Evolutionary conservation across 1,140 invertebrate genomes (phyloP).

Genomic region (Leptopilina boulardi): DNA sequence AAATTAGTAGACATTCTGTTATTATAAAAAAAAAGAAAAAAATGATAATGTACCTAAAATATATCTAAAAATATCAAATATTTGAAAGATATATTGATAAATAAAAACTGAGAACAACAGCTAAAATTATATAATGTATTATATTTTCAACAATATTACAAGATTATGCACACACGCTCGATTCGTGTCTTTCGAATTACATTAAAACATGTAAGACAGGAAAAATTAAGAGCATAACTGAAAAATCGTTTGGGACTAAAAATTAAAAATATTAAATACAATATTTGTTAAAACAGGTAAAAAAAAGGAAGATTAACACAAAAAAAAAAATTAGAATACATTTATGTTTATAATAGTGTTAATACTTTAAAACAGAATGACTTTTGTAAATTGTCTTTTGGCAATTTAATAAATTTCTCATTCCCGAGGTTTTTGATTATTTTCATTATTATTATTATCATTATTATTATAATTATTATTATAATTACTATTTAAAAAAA

Average conservation of each 20-base stretch:
- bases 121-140: constrained; percentile 38
- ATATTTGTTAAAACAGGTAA: constrained; percentile 23
- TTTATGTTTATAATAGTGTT: constrained; percentile 27
- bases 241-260: constrained; percentile 5
- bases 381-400: neutral
- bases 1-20: no score
- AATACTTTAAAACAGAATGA: constrained; percentile 35
- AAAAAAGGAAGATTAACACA: neutral
- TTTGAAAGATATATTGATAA: neutral
- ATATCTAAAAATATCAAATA: no score
- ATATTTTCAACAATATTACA: constrained; percentile 55
- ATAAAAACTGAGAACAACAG: neutral
- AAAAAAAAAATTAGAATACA: constrained; percentile 21
- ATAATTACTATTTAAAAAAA: neutral
- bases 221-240: constrained; percentile 22
- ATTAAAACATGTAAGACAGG: constrained; percentile 33
- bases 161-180: constrained; percentile 45
- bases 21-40: no score
- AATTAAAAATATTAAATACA: neutral
- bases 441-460: no score
- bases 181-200: constrained; percentile 36
- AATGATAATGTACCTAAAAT: no score
- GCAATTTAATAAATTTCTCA: neutral
- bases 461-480: no score
- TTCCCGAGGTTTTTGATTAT: constrained; percentile 5